phyloP scores from a whole-genome alignment of 2,888 invertebrate genomes.

The Odontocerum albicorne region DNA sequence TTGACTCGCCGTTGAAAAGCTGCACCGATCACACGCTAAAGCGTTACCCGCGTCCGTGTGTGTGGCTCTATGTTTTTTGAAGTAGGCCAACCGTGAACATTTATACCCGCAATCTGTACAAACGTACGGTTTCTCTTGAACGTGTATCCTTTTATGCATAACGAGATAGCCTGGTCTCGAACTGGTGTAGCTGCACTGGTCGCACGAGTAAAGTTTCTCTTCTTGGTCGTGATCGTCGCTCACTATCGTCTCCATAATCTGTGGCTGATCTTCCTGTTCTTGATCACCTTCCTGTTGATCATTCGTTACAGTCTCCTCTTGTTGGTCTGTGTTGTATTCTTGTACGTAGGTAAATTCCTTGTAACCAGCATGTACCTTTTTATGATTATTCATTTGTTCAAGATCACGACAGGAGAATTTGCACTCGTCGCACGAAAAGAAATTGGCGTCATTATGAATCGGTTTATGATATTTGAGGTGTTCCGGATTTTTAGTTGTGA shows the following conservation, averaged over 20 bases:
- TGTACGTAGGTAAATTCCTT: conserved; percentile 14
- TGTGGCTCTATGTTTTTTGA: conserved; percentile 26
- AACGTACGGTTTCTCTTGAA: conserved; percentile 20
- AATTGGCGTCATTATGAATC: conserved; percentile 20
- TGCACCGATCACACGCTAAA: conserved; percentile 24
- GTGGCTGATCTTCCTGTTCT: background rate
- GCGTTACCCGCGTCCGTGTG: conserved; percentile 14
- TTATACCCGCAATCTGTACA: conserved; percentile 31
- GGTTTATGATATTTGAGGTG: conserved; percentile 28
- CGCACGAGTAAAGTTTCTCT: conserved; percentile 20
- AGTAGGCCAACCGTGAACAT: conserved; percentile 25
- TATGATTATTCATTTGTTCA: conserved; percentile 21
- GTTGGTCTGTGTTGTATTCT: background rate
- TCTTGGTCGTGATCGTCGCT: conserved; percentile 1
- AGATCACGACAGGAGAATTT: conserved; percentile 23
- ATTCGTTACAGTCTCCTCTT: background rate
- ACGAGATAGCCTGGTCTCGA: conserved; percentile 22
- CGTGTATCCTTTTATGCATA: conserved; percentile 30
- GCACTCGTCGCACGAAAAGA: conserved; percentile 28
- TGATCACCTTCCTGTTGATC: background rate
- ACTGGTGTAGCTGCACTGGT: conserved; percentile 29
- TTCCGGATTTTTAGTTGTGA: conserved; percentile 28
- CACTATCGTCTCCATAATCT: conserved; percentile 1
- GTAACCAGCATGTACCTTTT: conserved; percentile 19
- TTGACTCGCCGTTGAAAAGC: conserved; percentile 19